Percentiles rank a stretch among this genome's conserved stretches.
Conservation (phyloP, 2,113 vertebrate genomes). For the Austrofundulus limnaeus region DNA sequence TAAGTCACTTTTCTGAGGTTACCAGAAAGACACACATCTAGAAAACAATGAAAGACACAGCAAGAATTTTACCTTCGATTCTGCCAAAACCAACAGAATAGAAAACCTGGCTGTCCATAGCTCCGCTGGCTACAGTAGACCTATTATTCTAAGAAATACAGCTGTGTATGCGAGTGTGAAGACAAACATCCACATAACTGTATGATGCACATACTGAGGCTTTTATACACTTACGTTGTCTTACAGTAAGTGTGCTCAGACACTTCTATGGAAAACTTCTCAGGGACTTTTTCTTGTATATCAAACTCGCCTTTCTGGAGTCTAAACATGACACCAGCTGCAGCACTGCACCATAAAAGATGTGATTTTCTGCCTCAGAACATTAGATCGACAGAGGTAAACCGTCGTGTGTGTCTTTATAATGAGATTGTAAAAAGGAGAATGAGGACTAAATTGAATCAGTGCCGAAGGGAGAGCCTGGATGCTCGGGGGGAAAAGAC, state of each 20-base stretch:
- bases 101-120: constrained; percentile 27
- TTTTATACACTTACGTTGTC: background rate
- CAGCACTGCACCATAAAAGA: constrained; percentile 32
- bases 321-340: constrained; percentile 39
- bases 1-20: constrained; percentile 2
- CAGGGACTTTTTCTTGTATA: background rate
- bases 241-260: too few species aligned
- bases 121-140: constrained; percentile 30
- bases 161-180: constrained; percentile 9
- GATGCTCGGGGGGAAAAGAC: constrained; percentile 27
- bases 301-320: constrained; percentile 14
- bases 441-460: constrained; percentile 62
- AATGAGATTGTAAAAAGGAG: constrained; percentile 62
- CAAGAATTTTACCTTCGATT: constrained; percentile 23
- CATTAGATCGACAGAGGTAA: constrained; percentile 35
- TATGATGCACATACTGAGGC: too few species aligned
- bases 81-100: constrained; percentile 40
- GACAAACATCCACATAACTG: background rate
- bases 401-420: constrained; percentile 29
- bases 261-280: too few species aligned
- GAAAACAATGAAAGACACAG: constrained; percentile 31
- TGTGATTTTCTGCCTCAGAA: constrained; percentile 33
- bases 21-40: constrained; percentile 5
- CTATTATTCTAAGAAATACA: constrained; percentile 36
- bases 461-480: constrained; percentile 34